Evolutionary conservation across 2,113 vertebrate genomes (phyloP).

Genomic region (Jaculus jaculus): DNA sequence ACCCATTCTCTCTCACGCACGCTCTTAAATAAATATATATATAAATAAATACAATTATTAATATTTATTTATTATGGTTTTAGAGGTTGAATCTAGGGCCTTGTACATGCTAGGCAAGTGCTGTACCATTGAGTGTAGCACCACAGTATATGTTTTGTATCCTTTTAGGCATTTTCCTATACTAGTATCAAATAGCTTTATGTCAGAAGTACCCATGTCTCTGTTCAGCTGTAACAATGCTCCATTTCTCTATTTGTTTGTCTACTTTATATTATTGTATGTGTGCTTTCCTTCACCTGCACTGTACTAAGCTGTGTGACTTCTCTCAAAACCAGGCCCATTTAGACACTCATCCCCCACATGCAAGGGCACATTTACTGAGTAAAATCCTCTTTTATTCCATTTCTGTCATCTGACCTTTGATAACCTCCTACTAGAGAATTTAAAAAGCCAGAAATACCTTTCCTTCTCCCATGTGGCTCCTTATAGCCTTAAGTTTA

Average conservation of each 20-base stretch:
- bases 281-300: not conserved
- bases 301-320: not conserved
- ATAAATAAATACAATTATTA: too few species aligned
- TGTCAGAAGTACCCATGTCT: not conserved
- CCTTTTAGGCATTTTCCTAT: not conserved
- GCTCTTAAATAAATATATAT: too few species aligned
- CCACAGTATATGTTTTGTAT: not conserved
- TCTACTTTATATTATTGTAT: not conserved
- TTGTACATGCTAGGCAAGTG: too few species aligned
- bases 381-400: not conserved
- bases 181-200: not conserved
- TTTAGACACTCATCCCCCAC: not conserved
- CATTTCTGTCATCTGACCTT: too few species aligned
- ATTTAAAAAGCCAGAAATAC: not conserved
- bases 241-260: conserved; percentile 28
- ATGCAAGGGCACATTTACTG: conserved; percentile 6
- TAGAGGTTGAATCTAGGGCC: too few species aligned
- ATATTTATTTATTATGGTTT: too few species aligned
- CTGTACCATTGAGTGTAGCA: too few species aligned
- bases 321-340: not conserved
- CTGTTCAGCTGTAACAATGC: not conserved
- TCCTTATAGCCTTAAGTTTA: conserved; percentile 32
- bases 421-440: too few species aligned
- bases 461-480: not conserved
- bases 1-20: too few species aligned